These are phyloP conservation scores for Parnassius glacialis DNA, from an alignment of 2,888 invertebrate species.

Conservation along the genomic window DNA sequence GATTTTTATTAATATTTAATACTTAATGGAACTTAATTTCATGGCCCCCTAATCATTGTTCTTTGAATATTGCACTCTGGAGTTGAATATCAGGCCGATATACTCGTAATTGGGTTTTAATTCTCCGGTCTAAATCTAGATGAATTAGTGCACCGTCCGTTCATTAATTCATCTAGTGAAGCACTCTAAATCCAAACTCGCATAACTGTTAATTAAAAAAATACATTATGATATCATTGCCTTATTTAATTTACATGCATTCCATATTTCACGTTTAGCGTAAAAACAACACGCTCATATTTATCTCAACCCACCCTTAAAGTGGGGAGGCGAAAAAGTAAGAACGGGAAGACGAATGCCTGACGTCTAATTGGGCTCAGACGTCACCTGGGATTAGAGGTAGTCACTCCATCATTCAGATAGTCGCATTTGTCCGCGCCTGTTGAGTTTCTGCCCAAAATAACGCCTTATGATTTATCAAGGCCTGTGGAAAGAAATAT, in stretches of 20 bases:
- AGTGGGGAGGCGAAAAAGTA: constrained; percentile 38
- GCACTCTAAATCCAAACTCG: too few species aligned
- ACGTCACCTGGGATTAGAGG: constrained; percentile 66
- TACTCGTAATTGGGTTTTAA: too few species aligned
- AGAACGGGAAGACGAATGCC: constrained; percentile 65
- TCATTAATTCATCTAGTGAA: too few species aligned
- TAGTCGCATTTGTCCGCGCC: constrained; percentile 67
- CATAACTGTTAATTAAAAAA: too few species aligned
- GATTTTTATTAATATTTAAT: not conserved
- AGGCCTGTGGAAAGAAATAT: constrained; percentile 14
- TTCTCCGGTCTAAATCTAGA: too few species aligned
- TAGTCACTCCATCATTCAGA: constrained; percentile 58
- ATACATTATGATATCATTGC: too few species aligned
- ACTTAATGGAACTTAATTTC: too few species aligned
- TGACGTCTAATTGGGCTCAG: constrained; percentile 70
- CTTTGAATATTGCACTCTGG: too few species aligned
- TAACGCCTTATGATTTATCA: constrained; percentile 36
- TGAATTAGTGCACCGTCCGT: too few species aligned
- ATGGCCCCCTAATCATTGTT: too few species aligned
- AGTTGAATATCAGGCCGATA: too few species aligned
- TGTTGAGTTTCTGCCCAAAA: constrained; percentile 38
- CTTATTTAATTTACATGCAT: not conserved
- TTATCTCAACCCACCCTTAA: constrained; percentile 37
- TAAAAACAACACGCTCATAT: constrained; percentile 47
- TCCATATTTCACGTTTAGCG: not conserved